Evolutionary conservation across 2,888 invertebrate genomes (phyloP).

Genomic region (Melieria omissa): DNA sequence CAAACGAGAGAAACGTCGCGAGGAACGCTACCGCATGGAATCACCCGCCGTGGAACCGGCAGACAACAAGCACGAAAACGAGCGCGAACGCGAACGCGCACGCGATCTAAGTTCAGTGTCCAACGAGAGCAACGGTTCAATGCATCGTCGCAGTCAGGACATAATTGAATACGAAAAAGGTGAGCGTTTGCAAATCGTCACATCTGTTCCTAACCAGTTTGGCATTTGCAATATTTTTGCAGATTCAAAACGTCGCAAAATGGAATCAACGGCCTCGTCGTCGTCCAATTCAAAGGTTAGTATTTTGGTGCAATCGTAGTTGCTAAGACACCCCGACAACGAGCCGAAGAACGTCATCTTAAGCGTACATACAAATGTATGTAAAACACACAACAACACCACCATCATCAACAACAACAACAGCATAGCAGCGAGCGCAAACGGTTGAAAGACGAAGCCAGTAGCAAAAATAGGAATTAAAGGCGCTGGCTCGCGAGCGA

Average conservation of each 20-base stretch:
- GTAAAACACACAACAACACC: conserved; percentile 28
- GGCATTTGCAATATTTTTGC: conserved; percentile 16
- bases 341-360: conserved; percentile 3
- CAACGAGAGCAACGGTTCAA: conserved; percentile 69
- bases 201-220: neutral
- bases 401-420: conserved; percentile 34
- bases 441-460: no score
- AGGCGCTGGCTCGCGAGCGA: no score
- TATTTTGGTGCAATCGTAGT: conserved; percentile 72
- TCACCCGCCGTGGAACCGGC: conserved; percentile 50
- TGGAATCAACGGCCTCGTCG: conserved; percentile 77
- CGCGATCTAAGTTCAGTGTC: conserved; percentile 71
- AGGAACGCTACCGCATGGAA: conserved; percentile 58
- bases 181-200: conserved; percentile 47
- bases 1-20: conserved; percentile 62
- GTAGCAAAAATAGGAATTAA: no score
- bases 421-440: conserved; percentile 25
- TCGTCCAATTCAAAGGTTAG: conserved; percentile 84
- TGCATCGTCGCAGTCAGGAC: conserved; percentile 70
- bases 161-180: conserved; percentile 73
- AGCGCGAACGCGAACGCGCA: conserved; percentile 72
- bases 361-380: neutral
- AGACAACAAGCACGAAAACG: conserved; percentile 49
- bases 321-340: conserved; percentile 55
- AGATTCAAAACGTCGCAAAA: conserved; percentile 86